Evolutionary conservation across 2,113 vertebrate species (phyloP).

Genomic region (Colius striatus): DNA sequence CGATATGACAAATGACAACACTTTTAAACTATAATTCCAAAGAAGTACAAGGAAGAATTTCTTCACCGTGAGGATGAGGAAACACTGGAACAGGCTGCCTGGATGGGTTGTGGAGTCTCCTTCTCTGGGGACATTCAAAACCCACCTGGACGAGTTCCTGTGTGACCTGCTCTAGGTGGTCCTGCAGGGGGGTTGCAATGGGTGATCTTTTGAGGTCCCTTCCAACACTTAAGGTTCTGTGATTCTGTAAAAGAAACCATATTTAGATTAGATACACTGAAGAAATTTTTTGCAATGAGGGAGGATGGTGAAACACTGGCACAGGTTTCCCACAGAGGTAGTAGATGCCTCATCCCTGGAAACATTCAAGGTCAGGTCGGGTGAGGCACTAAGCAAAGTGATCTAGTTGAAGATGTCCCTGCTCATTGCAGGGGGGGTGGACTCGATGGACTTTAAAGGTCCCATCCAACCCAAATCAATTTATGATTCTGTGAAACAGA

Average conservation of each 20-base stretch:
- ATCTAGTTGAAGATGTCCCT: neutral
- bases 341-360: neutral
- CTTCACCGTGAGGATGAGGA: too few relatives aligned
- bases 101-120: too few relatives aligned
- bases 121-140: too few relatives aligned
- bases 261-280: neutral
- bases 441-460: neutral
- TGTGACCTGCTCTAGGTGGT: too few relatives aligned
- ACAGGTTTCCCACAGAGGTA: neutral
- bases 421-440: neutral
- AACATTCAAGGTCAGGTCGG: neutral
- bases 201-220: too few relatives aligned
- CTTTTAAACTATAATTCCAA: neutral
- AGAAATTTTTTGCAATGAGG: rapidly evolving
- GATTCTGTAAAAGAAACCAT: neutral
- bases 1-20: neutral
- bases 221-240: too few relatives aligned
- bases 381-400: neutral
- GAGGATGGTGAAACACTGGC: neutral
- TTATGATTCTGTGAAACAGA: neutral
- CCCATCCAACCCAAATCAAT: neutral
- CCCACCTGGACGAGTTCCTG: too few relatives aligned
- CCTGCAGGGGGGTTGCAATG: too few relatives aligned
- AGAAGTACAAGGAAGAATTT: too few relatives aligned
- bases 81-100: too few relatives aligned